Evolutionary conservation across 2,888 invertebrate genomes (phyloP).

Genomic region (Andricus curvator): DNA sequence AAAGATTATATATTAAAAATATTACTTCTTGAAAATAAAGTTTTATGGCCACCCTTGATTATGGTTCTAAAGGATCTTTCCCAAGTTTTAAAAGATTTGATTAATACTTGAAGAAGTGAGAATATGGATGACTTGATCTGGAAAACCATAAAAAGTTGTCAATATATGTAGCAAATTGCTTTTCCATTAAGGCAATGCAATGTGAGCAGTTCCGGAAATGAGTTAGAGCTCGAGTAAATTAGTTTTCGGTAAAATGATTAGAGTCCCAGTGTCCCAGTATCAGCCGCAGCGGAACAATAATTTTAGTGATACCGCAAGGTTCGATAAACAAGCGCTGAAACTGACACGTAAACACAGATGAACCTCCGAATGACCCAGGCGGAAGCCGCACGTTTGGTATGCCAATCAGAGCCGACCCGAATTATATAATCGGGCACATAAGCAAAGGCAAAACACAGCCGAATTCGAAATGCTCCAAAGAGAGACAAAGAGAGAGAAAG

Average conservation of each 20-base stretch:
- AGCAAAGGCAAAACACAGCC: slow-evolving; percentile 35
- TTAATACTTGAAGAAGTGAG: no score
- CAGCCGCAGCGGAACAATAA: slow-evolving; percentile 30
- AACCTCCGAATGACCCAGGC: slow-evolving; percentile 34
- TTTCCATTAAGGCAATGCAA: background rate
- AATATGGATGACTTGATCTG: background rate
- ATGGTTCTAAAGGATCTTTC: no score
- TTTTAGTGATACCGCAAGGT: slow-evolving; percentile 37
- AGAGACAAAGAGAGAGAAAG: slow-evolving; percentile 34
- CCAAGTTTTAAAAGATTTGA: no score
- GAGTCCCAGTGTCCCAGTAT: slow-evolving; percentile 28
- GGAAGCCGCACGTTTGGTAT: slow-evolving; percentile 39
- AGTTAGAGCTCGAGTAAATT: slow-evolving; percentile 36
- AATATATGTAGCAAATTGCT: slow-evolving; percentile 3
- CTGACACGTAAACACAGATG: slow-evolving; percentile 37
- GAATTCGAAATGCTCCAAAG: slow-evolving; percentile 42
- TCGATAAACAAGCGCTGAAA: slow-evolving; percentile 41
- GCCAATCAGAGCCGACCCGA: slow-evolving; percentile 30
- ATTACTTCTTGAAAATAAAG: no score
- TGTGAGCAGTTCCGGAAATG: background rate
- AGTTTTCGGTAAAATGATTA: slow-evolving; percentile 36
- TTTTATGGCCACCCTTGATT: no score
- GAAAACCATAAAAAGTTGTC: background rate
- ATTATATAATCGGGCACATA: slow-evolving; percentile 26
- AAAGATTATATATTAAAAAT: no score